Conservation (phyloP, 1,140 invertebrate genomes). For the Pseudomyrmex concolor region DNA sequence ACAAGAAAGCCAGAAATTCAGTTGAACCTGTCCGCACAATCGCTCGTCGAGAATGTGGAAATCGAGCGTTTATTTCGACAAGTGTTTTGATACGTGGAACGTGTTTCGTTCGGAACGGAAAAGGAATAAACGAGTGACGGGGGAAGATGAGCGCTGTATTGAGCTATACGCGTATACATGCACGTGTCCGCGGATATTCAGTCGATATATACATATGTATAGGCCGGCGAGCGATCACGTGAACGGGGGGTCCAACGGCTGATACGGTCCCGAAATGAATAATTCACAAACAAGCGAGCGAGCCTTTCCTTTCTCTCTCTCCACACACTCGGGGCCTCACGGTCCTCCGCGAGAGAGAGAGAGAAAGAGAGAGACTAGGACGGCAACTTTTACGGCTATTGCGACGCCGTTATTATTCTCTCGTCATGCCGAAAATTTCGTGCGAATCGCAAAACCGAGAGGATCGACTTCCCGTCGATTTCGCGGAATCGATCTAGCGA, state of each 20-base stretch:
- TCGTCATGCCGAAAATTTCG: conserved; percentile 46
- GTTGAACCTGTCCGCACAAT: background rate
- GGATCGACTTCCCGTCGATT: conserved; percentile 15
- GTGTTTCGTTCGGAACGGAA: conserved; percentile 8
- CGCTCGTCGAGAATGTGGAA: background rate
- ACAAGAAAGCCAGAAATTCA: background rate
- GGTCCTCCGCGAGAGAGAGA: conserved; percentile 52
- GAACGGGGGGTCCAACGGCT: conserved; percentile 79
- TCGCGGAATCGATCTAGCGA: conserved; percentile 10
- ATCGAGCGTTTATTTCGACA: conserved; percentile 50
- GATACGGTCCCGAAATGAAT: conserved; percentile 77
- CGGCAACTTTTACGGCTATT: conserved; percentile 64
- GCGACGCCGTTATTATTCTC: conserved; percentile 56
- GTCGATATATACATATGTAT: conserved; percentile 73
- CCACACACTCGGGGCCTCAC: conserved; percentile 52
- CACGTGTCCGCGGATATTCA: conserved; percentile 34
- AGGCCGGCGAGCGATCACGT: conserved; percentile 76
- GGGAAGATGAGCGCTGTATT: conserved; percentile 34
- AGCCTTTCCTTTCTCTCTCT: too few relatives aligned
- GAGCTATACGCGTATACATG: background rate
- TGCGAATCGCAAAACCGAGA: conserved; percentile 7
- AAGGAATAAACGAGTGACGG: conserved; percentile 49
- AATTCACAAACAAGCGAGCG: conserved; percentile 75
- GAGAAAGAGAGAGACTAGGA: conserved; percentile 50
- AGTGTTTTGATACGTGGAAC: conserved; percentile 48